Conservation (phyloP, 2,797 vertebrate genomes). For the Pangasius larnaudii region DNA sequence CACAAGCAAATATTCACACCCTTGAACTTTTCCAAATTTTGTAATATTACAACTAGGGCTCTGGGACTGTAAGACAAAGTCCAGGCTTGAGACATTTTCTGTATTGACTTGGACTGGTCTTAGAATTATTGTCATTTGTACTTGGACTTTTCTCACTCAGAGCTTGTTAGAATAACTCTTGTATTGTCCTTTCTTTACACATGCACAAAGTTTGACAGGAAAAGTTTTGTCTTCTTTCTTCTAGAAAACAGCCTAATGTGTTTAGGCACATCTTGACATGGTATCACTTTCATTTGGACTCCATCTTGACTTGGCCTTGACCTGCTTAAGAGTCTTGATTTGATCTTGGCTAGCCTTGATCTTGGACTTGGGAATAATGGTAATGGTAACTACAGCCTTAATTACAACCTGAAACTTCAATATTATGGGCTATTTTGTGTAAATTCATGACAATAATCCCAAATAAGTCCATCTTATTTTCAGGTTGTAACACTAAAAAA, state of each 20-base stretch:
- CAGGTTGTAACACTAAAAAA: neutral
- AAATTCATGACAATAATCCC: neutral
- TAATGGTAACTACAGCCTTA: neutral
- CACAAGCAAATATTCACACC: neutral
- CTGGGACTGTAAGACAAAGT: neutral
- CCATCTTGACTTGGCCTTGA: neutral
- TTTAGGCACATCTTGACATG: neutral
- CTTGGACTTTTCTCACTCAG: neutral
- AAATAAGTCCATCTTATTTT: neutral
- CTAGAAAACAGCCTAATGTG: neutral
- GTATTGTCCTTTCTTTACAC: neutral
- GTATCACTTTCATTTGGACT: neutral
- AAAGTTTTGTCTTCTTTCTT: neutral
- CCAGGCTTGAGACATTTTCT: neutral
- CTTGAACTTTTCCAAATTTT: neutral
- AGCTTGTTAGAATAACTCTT: neutral
- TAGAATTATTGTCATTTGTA: neutral
- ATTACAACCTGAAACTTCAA: neutral
- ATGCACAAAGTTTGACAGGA: neutral
- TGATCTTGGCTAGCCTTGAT: neutral
- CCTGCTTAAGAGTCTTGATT: neutral
- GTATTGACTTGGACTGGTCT: neutral
- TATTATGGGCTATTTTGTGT: neutral
- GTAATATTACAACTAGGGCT: neutral
- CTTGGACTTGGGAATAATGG: neutral